A percentile compares a stretch with the other conserved stretches of the same genome.
Conservation (phyloP, 2,888 invertebrate genomes). For the Drosophila vallismaia region DNA sequence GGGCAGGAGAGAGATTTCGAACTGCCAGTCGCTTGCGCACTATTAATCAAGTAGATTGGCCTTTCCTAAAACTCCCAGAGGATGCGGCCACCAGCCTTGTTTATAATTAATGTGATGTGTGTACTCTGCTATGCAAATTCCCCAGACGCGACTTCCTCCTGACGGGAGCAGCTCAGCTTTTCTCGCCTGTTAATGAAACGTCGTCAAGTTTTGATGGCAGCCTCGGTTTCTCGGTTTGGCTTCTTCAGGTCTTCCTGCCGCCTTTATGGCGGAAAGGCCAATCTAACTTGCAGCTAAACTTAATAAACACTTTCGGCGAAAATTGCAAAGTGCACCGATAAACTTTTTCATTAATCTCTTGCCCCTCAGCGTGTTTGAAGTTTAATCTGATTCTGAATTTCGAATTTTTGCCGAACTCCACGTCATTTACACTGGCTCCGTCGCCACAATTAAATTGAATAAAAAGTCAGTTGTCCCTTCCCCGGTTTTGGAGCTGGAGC, state of each 20-base stretch:
- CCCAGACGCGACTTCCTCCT: constrained; percentile 49
- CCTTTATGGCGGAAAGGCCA: constrained; percentile 51
- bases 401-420: constrained; percentile 1
- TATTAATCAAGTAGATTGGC: constrained; percentile 73
- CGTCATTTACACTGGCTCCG: constrained; percentile 67
- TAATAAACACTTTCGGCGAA: constrained; percentile 54
- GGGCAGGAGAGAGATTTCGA: constrained; percentile 44
- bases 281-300: constrained; percentile 72
- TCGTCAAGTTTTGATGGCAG: constrained; percentile 69
- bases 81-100: constrained; percentile 54
- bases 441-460: constrained; percentile 79
- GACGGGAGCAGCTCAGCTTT: background rate
- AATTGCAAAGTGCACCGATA: constrained; percentile 59
- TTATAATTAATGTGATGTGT: constrained; percentile 71
- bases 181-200: constrained; percentile 66
- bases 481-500: background rate
- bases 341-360: constrained; percentile 74
- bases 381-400: constrained; percentile 60
- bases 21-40: constrained; percentile 55
- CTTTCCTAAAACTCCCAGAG: constrained; percentile 41
- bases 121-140: constrained; percentile 56
- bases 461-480: constrained; percentile 42
- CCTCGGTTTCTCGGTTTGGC: constrained; percentile 5
- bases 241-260: background rate
- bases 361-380: constrained; percentile 43